Evolutionary conservation across 2,888 invertebrate genomes (phyloP).

Genomic region (Cheilosia scutellata): DNA sequence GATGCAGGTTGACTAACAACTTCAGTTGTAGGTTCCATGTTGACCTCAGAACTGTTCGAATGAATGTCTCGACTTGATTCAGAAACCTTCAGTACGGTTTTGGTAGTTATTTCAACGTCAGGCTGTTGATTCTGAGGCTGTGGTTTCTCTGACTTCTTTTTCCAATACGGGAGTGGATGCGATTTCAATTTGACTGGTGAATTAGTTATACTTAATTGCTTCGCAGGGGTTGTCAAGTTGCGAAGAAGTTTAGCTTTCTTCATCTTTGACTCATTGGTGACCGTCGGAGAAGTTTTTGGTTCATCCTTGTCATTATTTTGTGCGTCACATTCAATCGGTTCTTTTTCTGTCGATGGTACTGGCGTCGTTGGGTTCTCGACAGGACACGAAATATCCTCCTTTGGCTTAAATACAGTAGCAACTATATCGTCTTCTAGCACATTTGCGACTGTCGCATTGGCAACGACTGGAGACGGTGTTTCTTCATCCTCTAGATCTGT

Average conservation of each 20-base stretch:
- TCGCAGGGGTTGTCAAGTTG: not conserved
- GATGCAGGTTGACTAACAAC: not conserved
- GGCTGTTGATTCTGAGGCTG: not conserved
- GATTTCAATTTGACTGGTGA: constrained; percentile 31
- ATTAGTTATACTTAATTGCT: not conserved
- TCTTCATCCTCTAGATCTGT: not conserved
- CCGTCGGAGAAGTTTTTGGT: not conserved
- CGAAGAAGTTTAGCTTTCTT: not conserved
- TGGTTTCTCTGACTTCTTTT: not conserved
- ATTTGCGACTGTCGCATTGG: not conserved
- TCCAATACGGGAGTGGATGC: constrained; percentile 42
- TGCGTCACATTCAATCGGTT: not conserved
- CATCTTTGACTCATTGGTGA: not conserved
- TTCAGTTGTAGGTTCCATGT: not conserved
- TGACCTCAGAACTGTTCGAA: not conserved
- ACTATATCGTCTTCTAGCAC: not conserved
- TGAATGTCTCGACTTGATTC: not conserved
- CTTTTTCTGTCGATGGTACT: not conserved
- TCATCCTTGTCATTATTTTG: not conserved
- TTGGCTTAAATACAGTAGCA: not conserved
- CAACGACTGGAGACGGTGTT: not conserved
- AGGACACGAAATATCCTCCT: no score
- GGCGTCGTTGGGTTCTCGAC: not conserved
- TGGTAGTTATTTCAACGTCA: not conserved
- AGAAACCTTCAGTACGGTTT: not conserved